Evolutionary conservation across 2,113 vertebrate genomes (phyloP).

Genomic region (Manacus vitellinus): DNA sequence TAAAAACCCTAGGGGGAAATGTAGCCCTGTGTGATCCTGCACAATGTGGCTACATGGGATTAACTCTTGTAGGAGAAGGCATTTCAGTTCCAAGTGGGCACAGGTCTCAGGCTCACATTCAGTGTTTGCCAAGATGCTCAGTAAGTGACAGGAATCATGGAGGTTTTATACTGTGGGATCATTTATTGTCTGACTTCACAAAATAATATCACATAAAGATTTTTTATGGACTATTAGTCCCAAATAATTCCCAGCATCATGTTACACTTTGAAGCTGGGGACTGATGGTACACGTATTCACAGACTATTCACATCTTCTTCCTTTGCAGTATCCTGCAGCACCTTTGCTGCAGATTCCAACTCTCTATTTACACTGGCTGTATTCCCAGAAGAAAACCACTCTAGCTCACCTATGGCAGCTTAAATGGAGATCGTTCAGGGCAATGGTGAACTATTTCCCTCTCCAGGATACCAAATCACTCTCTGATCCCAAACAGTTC

Average conservation of each 20-base stretch:
- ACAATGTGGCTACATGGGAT: background rate
- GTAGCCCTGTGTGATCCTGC: background rate
- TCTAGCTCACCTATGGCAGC: background rate
- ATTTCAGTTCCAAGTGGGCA: background rate
- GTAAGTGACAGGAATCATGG: background rate
- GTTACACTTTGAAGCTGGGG: background rate
- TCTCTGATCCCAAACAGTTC: background rate
- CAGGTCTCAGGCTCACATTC: background rate
- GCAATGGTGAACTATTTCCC: background rate
- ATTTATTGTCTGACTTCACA: background rate
- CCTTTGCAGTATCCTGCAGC: background rate
- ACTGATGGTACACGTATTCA: background rate
- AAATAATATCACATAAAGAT: background rate
- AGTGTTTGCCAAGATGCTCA: background rate
- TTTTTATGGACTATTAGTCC: background rate
- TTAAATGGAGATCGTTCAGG: slow-evolving; percentile 2
- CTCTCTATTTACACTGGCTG: background rate
- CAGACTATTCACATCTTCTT: background rate
- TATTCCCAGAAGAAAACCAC: slow-evolving; percentile 19
- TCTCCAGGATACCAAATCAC: background rate
- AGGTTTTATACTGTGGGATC: background rate
- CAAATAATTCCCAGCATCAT: background rate
- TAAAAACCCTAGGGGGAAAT: background rate
- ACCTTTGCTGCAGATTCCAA: background rate
- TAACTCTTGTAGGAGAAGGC: background rate